These are phyloP conservation scores for Hesperia comma DNA, from an alignment of 2,888 invertebrate genomes.

Conservation along the genomic window DNA sequence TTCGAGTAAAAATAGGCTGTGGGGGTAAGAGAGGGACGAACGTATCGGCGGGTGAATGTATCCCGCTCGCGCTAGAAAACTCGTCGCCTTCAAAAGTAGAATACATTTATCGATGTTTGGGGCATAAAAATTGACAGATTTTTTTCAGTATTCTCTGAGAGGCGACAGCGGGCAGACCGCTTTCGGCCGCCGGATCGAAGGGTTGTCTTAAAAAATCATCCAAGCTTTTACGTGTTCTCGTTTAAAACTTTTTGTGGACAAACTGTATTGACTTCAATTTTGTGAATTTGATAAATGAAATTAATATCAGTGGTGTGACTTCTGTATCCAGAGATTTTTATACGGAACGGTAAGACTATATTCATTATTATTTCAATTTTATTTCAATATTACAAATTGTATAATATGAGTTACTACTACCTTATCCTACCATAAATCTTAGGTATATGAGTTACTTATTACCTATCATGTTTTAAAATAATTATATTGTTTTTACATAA, in stretches of 20 bases:
- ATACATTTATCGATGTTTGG: conserved; percentile 82
- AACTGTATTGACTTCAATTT: conserved; percentile 28
- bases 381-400: not conserved
- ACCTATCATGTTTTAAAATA: not conserved
- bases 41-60: conserved; percentile 52
- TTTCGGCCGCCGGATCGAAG: conserved; percentile 55
- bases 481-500: conserved; percentile 2
- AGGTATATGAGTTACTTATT: no score
- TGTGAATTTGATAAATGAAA: conserved; percentile 57
- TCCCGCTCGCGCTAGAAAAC: conserved; percentile 68
- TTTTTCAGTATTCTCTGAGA: conserved; percentile 82
- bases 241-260: conserved; percentile 40
- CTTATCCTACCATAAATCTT: no score
- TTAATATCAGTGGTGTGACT: conserved; percentile 53
- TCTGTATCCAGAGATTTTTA: conserved; percentile 33
- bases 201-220: conserved; percentile 65
- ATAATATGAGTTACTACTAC: no score
- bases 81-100: conserved; percentile 79
- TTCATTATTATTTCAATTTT: conserved; percentile 21
- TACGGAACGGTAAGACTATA: conserved; percentile 42
- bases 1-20: conserved; percentile 78
- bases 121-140: conserved; percentile 84
- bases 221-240: conserved; percentile 50
- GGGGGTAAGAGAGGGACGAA: conserved; percentile 67
- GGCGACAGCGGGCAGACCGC: conserved; percentile 58